Evolutionary conservation across 1,140 invertebrate genomes (phyloP).

Genomic region (Dendroctonus ponderosae): DNA sequence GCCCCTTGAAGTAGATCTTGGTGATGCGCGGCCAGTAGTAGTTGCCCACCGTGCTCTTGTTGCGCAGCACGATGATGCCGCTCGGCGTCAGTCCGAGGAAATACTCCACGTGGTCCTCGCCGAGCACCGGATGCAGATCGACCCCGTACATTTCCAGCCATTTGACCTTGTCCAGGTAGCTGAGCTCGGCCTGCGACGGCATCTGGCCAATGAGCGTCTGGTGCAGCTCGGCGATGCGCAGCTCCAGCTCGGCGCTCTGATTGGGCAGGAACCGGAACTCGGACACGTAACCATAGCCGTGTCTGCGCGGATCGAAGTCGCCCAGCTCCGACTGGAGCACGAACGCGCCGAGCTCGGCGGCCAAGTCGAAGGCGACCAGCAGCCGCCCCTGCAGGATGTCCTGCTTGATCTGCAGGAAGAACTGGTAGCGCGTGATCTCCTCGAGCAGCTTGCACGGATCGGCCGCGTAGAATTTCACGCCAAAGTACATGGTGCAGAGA

Average conservation of each 20-base stretch:
- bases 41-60: constrained; percentile 95
- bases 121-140: constrained; percentile 94
- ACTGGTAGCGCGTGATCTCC: constrained; percentile 96
- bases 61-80: constrained; percentile 93
- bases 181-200: constrained; percentile 89
- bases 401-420: constrained; percentile 94
- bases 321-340: constrained; percentile 97
- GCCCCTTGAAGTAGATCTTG: constrained; percentile 93
- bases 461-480: constrained; percentile 97
- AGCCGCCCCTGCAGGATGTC: constrained; percentile 89
- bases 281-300: constrained; percentile 89
- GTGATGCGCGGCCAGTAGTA: constrained; percentile 98
- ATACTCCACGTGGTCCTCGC: constrained; percentile 96
- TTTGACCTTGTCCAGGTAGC: constrained; percentile 92
- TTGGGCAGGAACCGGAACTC: constrained; percentile 95
- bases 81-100: constrained; percentile 95
- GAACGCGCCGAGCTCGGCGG: constrained; percentile 89
- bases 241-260: constrained; percentile 89
- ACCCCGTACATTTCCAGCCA: constrained; percentile 97
- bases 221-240: constrained; percentile 84
- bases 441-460: constrained; percentile 94
- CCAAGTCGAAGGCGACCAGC: constrained; percentile 82
- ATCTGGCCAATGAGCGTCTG: constrained; percentile 77
- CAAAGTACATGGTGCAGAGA: constrained; percentile 91
- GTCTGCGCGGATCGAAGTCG: constrained; percentile 89